These are phyloP conservation scores for Paramormyrops hopkinsi DNA, from an alignment of 2,797 vertebrate genomes.

Conservation along the genomic window DNA sequence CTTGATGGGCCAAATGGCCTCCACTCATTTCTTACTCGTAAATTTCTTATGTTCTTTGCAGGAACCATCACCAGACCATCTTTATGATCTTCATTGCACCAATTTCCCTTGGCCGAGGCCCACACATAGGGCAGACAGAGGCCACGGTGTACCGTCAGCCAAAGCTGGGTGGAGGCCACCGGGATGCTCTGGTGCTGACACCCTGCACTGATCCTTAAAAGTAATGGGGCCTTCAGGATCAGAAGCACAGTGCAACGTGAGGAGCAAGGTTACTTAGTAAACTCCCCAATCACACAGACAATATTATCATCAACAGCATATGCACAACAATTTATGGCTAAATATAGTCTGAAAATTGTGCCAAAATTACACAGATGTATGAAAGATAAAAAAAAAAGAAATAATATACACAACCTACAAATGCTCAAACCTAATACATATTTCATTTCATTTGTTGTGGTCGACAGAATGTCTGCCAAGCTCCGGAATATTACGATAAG, in stretches of 20 bases:
- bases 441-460: background rate
- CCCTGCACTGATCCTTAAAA: background rate
- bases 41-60: background rate
- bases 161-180: background rate
- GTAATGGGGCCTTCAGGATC: background rate
- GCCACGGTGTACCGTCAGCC: background rate
- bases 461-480: background rate
- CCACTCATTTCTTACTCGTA: background rate
- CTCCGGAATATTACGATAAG: background rate
- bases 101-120: background rate
- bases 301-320: background rate
- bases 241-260: background rate
- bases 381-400: background rate
- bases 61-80: background rate
- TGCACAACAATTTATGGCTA: background rate
- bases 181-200: background rate
- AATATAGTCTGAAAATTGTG: background rate
- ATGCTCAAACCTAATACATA: background rate
- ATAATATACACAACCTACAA: background rate
- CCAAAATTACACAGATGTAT: background rate
- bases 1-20: background rate
- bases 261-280: background rate
- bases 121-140: background rate
- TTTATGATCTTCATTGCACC: background rate
- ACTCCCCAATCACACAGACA: background rate